Evolutionary conservation across 2,797 vertebrate genomes (phyloP), one percentile per base, ranked within the genome.

Genomic region (Vespertilio murinus): DNA sequence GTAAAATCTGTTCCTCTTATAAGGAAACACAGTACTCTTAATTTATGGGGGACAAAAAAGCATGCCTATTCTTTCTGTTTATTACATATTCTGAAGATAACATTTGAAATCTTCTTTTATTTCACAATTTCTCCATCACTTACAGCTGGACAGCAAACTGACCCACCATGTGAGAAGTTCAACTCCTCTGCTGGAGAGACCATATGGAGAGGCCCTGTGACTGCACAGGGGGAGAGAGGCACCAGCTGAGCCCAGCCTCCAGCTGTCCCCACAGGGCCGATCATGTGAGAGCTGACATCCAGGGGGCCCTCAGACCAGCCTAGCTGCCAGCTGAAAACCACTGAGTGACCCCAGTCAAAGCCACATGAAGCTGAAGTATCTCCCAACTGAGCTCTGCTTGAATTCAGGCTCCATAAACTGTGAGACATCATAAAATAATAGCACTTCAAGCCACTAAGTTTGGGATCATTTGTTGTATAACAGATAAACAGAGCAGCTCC

Each of bases 11-110:
- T 93, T 95, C 81, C 70, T 90, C 89, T 95, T 93, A 2, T 33
- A 93, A 95, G 87, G 84, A 94, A 97, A 95, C 88, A 94, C 8
- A 95, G 3, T 94, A 45, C 82, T 96, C 85, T 88, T 89, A 79
- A 94, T 52, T 90, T 92, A 77, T 6, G 4, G 28, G 28, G 59
- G 59, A 61, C 30, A 78, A 77, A 77, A 73, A 90, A 18, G 35
- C 64, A 74, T 79, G 18, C 28, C 49, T 10, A 5, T 82, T 65
- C 35, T 84, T 92, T 49, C 52, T 28, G 17, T n/a, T 84, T 80
- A 75, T 71, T 59, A 47, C 17, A 8, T 22, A n/a, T 59, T 47
- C 30, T 56, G n/a, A 64, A 65, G 35, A 78, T 42, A 35, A 25
- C 33, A 88, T 67, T 77, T 78, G 40, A 78, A 42, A 73, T 30